Conservation (phyloP, 2,888 invertebrate genomes). For the Serripes groenlandicus region DNA sequence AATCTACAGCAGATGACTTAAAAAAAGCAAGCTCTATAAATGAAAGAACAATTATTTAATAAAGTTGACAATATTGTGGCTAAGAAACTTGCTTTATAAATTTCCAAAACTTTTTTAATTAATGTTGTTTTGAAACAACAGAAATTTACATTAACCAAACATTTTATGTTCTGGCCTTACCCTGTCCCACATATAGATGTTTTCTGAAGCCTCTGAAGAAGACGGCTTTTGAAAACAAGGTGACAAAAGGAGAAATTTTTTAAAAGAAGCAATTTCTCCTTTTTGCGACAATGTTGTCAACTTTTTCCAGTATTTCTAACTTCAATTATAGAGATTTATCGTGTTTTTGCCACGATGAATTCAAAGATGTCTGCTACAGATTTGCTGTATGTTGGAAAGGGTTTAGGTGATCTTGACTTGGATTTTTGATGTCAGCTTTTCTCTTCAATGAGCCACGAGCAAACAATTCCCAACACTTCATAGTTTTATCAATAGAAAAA, state of each 20-base stretch:
- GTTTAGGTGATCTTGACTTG: background rate
- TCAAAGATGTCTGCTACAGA: background rate
- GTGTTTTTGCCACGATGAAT: background rate
- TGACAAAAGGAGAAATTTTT: background rate
- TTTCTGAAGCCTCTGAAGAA: background rate
- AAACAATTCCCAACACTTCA: slow-evolving; percentile 41
- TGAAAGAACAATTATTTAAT: too few species aligned
- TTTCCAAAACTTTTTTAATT: too few species aligned
- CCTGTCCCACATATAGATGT: too few species aligned
- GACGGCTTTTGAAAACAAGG: background rate
- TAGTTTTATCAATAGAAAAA: slow-evolving; percentile 48
- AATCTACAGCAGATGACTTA: too few species aligned
- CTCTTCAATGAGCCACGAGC: slow-evolving; percentile 12
- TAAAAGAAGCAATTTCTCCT: background rate
- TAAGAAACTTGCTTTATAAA: too few species aligned
- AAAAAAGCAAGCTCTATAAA: too few species aligned
- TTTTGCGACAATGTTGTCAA: background rate
- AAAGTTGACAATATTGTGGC: too few species aligned
- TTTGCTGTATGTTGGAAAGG: background rate
- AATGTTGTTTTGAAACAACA: too few species aligned
- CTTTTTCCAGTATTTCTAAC: background rate
- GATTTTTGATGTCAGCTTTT: too few species aligned
- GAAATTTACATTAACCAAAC: too few species aligned
- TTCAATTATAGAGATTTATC: background rate
- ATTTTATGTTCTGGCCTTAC: too few species aligned